Conservation (phyloP, 2,888 invertebrate species). For the Netelia virgata region DNA sequence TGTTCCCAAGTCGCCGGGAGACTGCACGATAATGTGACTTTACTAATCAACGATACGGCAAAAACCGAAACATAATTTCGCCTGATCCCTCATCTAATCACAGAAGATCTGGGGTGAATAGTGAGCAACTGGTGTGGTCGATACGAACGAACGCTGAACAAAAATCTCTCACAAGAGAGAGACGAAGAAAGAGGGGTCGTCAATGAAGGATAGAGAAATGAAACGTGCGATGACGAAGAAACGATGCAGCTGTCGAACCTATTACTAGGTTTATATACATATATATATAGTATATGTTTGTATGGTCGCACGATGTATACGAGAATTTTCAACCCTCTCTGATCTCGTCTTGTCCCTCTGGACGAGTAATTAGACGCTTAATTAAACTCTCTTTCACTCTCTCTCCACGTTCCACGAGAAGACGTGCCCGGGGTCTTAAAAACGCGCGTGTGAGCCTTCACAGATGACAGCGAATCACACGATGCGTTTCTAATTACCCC, state of each 20-base stretch:
- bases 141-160: conserved; percentile 19
- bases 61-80: neutral
- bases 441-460: conserved; percentile 25
- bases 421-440: conserved; percentile 7
- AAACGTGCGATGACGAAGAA: conserved; percentile 32
- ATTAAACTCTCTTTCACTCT: conserved; percentile 55
- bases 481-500: conserved; percentile 62
- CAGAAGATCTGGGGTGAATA: conserved; percentile 27
- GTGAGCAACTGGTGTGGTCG: conserved; percentile 24
- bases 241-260: conserved; percentile 58
- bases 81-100: conserved; percentile 8
- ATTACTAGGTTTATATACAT: neutral
- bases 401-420: neutral
- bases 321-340: conserved; percentile 59
- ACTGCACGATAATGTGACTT: too few species aligned
- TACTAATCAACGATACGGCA: neutral
- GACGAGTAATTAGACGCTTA: conserved; percentile 63
- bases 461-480: conserved; percentile 25
- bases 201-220: conserved; percentile 56
- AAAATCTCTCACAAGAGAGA: neutral
- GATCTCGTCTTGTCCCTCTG: conserved; percentile 62
- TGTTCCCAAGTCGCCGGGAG: too few species aligned
- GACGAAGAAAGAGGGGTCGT: neutral
- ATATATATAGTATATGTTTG: neutral
- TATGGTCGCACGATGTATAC: neutral